These are phyloP conservation scores for Eubasilissa splendida DNA, from an alignment of 2,888 invertebrate species.

Conservation along the genomic window DNA sequence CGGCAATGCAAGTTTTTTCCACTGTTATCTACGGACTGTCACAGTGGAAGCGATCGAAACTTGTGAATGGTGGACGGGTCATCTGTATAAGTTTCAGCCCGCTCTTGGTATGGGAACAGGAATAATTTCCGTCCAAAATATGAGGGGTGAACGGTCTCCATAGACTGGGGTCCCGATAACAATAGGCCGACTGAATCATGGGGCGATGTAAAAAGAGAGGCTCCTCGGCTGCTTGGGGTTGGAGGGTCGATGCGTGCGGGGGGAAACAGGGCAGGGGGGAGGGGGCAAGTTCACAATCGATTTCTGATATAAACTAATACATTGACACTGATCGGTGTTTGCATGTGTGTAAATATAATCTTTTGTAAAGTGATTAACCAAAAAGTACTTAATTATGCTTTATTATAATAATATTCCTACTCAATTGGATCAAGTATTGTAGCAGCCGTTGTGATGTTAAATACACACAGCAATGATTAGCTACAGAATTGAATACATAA, in stretches of 20 bases:
- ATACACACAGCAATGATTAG: too few species aligned
- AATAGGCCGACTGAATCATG: conserved; percentile 58
- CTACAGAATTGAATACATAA: too few species aligned
- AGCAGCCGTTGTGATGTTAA: too few species aligned
- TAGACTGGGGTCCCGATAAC: conserved; percentile 62
- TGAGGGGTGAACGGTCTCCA: conserved; percentile 38
- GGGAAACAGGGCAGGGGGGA: conserved; percentile 59
- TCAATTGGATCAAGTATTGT: too few species aligned
- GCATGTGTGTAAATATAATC: not conserved
- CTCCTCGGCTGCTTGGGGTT: conserved; percentile 51
- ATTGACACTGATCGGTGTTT: conserved; percentile 37
- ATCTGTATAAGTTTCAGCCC: conserved; percentile 34
- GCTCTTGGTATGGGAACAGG: not conserved
- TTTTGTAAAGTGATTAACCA: too few species aligned
- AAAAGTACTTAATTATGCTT: too few species aligned
- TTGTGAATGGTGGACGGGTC: conserved; percentile 10
- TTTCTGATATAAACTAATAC: conserved; percentile 58
- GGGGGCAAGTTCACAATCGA: conserved; percentile 59
- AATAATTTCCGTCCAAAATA: conserved; percentile 38
- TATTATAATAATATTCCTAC: too few species aligned
- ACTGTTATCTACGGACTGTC: not conserved
- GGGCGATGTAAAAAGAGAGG: conserved; percentile 58
- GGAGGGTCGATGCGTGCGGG: conserved; percentile 58
- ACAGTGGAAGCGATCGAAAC: conserved; percentile 16
- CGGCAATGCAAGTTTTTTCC: conserved; percentile 27